Evolutionary conservation across 1,140 invertebrate species (phyloP), one percentile per base, ranked within the genome.

Genomic region (Mamestra configurata): DNA sequence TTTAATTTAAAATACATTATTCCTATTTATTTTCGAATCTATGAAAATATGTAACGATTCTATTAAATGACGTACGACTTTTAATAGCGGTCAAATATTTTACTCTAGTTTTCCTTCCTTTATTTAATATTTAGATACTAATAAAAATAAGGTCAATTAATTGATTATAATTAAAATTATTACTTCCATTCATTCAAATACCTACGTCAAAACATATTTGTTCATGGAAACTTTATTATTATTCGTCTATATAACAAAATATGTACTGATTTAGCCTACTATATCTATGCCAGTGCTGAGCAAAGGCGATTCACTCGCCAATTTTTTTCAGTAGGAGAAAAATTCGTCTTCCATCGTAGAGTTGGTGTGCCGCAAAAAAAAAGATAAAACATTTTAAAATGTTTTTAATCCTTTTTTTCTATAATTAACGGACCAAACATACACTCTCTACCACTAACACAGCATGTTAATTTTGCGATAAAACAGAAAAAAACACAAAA

Each of bases 401-500:
- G 15, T 49, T 18, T n/a, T 18, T n/a, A n/a, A n/a, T n/a, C n/a
- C n/a, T n/a, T 18, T 15, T 49, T 49, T 3, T 49, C 11, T n/a
- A 13, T 31, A 31, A 31, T 31, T 46, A 46, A 46, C 4, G 11
- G 8, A 15, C 10, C 4, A 46, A 46, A 46, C 43, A 46, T n/a
- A n/a, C n/a, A n/a, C n/a, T n/a, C n/a, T n/a, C n/a, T n/a, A n/a
- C n/a, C 11, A 46, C 43, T 8, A 57, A 4, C 22, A 24, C 27
- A 57, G 11, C 15, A 57, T 27, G 2, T 0, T n/a, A 8, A 7
- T 20, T 4, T 8, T 20, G 40, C 18, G 20, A 11, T 20, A 18
- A 24, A 73, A 22, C 57, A 24, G 43, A 57, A 57, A 59, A 61
- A 27, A 46, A 43, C 1, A 43, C 13, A n/a, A 10, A 64, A 49